Percentiles rank a stretch among this genome's conserved stretches.
phyloP scores from a whole-genome alignment of 2,113 vertebrate species.

The Seriola quinqueradiata region DNA sequence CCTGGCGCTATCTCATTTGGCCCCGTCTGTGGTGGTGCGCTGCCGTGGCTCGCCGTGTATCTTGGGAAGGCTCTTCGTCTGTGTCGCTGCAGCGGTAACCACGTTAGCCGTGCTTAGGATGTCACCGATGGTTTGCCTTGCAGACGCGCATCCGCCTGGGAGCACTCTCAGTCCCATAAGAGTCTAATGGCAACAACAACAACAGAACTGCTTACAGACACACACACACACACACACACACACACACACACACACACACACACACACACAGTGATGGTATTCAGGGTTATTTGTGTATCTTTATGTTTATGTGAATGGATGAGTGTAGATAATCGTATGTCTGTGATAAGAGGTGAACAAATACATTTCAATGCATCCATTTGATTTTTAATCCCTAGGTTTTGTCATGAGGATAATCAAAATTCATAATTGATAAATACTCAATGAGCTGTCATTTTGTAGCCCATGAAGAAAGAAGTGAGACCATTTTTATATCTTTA shows the following conservation, averaged over 20 bases:
- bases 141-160: slow-evolving; percentile 61
- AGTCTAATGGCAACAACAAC: slow-evolving; percentile 58
- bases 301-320: slow-evolving; percentile 4
- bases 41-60: slow-evolving; percentile 44
- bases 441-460: not conserved
- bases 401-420: not conserved
- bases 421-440: not conserved
- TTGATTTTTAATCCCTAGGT: not conserved
- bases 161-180: slow-evolving; percentile 50
- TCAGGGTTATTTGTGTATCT: not conserved
- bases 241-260: not conserved
- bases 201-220: slow-evolving; percentile 34
- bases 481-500: not conserved
- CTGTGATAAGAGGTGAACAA: not conserved
- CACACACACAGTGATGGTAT: not conserved
- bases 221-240: slow-evolving; percentile 7
- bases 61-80: slow-evolving; percentile 67
- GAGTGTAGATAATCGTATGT: not conserved
- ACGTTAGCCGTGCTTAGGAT: slow-evolving; percentile 76
- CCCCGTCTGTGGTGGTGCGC: slow-evolving; percentile 46
- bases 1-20: slow-evolving; percentile 76
- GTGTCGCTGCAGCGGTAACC: slow-evolving; percentile 68
- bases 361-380: not conserved
- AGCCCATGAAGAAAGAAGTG: not conserved
- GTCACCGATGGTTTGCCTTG: slow-evolving; percentile 71